Conservation (phyloP, 2,797 vertebrate species). For the Tauraco hartlaubi region DNA sequence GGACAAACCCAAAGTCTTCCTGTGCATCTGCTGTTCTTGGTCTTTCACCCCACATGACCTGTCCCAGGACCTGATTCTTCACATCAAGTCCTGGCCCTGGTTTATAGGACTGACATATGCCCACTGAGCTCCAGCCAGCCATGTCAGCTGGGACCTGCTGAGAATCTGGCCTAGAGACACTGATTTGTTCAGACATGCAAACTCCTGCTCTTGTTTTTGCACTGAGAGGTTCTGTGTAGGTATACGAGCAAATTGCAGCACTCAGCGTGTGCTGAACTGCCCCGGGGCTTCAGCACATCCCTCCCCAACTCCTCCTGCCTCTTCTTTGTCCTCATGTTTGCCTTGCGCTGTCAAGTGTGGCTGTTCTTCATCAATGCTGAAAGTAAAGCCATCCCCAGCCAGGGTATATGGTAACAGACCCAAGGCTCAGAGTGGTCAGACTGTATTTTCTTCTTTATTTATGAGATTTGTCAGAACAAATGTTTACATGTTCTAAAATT, state of each 20-base stretch:
- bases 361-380: not conserved
- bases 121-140: not conserved
- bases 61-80: not conserved
- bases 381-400: not conserved
- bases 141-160: not conserved
- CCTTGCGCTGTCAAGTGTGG: not conserved
- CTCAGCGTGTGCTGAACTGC: not conserved
- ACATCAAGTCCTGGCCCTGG: not conserved
- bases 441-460: not conserved
- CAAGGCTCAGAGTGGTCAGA: not conserved
- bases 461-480: not conserved
- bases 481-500: not conserved
- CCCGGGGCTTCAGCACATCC: not conserved
- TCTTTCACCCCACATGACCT: not conserved
- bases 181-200: slow-evolving; percentile 42
- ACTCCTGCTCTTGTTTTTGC: slow-evolving; percentile 10
- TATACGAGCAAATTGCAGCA: slow-evolving; percentile 6
- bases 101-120: not conserved
- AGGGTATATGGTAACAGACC: not conserved
- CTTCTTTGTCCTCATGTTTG: not conserved
- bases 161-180: not conserved
- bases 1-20: not conserved
- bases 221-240: slow-evolving; percentile 19
- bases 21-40: not conserved
- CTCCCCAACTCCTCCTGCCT: not conserved